Base-by-base conservation (phyloP, 1,140 invertebrate genomes). In the Teleogryllus occipitalis region DNA sequence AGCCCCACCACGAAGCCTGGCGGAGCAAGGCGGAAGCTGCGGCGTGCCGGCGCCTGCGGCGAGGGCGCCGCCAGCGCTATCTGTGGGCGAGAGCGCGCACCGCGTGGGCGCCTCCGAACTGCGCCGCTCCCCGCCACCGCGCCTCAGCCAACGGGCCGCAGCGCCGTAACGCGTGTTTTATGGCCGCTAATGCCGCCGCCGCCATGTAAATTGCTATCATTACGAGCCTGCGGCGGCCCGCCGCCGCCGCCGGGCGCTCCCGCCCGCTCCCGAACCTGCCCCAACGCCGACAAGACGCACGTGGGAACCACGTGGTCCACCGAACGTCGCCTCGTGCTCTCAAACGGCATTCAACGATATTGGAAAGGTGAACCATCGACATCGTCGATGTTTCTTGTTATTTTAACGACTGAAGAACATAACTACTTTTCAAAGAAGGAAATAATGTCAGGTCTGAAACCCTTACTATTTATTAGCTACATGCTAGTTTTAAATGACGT, bases 141-240 rank as follows among this genome's bases (percentile, higher is more conserved):
- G 54, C 54, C 54, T 14, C 54, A 10, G 54, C 54, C 54, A 65
- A 65, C 10, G 54, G 54, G 54, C 54, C 54, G 54, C 54, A 65
- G 54, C 54, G 54, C 54, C 54, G 54, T 65, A 65, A 65, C 54
- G 54, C 54, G 54, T 65, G 54, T 65, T 65, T 65, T 65, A 65
- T 65, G 54, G 54, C 18, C 54, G 54, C 54, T 65, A 65, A 65
- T 65, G 54, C 54, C 54, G 54, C 54, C 54, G 54, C 54, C 54
- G 54, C 54, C 54, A 65, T 65, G 54, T 65, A 65, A 65, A 65
- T 65, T 65, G 54, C 54, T 65, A 65, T 65, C 54, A 65, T 65
- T 65, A 65, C 54, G 54, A 65, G 54, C 54, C 18, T 2, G 10
- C 10, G 2, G 10, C 10, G 2, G 54, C 54, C 54, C 54, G 54